These are phyloP conservation scores for Entomobrya proxima DNA, from an alignment of 2,888 invertebrate species.

Conservation along the genomic window DNA sequence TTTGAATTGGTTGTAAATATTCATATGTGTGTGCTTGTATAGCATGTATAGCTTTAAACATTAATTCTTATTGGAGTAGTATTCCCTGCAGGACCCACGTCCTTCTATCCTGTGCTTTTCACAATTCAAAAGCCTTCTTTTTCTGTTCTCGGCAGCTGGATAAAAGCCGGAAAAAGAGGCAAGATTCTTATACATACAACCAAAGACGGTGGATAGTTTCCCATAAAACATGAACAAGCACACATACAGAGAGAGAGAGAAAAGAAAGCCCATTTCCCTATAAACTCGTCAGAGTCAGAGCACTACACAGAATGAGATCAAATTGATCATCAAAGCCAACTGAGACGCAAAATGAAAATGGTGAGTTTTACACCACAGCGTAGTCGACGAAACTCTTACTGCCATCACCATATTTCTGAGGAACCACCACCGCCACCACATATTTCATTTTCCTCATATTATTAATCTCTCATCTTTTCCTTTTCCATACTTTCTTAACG, in stretches of 20 bases:
- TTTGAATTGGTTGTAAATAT: too few relatives aligned
- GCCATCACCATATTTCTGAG: not conserved
- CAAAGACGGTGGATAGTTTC: too few relatives aligned
- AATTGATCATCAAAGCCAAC: conserved; percentile 9
- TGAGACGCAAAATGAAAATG: not conserved
- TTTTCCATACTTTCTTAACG: not conserved
- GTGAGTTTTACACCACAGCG: not conserved
- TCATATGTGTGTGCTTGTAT: too few relatives aligned
- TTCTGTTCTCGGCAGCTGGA: not conserved
- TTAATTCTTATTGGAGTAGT: not conserved
- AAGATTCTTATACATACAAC: too few relatives aligned
- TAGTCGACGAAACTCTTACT: not conserved
- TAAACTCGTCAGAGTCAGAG: not conserved
- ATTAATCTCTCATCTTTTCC: conserved; percentile 21
- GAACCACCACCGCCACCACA: not conserved
- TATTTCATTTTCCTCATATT: conserved; percentile 19
- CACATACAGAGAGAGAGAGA: not conserved
- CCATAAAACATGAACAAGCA: not conserved
- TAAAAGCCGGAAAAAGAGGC: not conserved
- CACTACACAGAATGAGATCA: not conserved
- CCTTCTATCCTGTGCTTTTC: not conserved
- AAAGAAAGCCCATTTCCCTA: not conserved
- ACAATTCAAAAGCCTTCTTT: not conserved
- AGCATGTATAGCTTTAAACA: not conserved
- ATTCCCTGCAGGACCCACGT: not conserved